Base-by-base conservation (phyloP, 2,888 invertebrate species). In the Gastrophysa polygoni region DNA sequence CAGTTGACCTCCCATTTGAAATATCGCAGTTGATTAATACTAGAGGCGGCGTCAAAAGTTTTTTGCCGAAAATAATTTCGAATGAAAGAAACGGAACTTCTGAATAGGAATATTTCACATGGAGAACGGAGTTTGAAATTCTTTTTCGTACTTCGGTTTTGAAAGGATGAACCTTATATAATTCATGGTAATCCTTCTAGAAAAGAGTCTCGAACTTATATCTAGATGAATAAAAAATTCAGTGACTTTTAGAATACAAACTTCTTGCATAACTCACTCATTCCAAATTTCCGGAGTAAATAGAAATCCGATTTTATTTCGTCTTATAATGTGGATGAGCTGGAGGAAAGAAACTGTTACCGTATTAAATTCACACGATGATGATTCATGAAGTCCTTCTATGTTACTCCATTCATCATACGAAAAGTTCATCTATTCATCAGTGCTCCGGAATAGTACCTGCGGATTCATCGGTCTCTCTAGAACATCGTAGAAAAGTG, bases 1-100 rank as follows among this genome's bases (percentile, higher is more conserved):
- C 47, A 63, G 63, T 63, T 63, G 63, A 63, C 59, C 63, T 24
- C 51, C 29, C 56, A 51, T 21, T 47, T 59, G 59, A 58, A 59
- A 59, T 59, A 63, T 58, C 46, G 62, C 50, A 55, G 7, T 24
- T 5, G 3, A 62, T 56, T 50, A 50, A 51, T 51, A 59, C 51
- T 17, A 32, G 51, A 8, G 55, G 49, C 49, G 50, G 48, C 55
- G 50, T 28, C 38, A 38, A 57, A 63, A 63, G 55, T 63, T 62
- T 59, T 47, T 57, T 56, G 56, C 51, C 43, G 34, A 47, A 20
- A 38, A 32, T 46, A 63, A 38, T 59, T 63, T 59, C 47, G 57
- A 63, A 59, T 56, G 46, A 59, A 38, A 59, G 54, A 43, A 54
- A 63, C 56, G 59, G 51, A 59, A 38, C 38, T 38, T 38, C 38